phyloP scores from a whole-genome alignment of 2,113 vertebrate species.

The Callocephalon fimbriatum region DNA sequence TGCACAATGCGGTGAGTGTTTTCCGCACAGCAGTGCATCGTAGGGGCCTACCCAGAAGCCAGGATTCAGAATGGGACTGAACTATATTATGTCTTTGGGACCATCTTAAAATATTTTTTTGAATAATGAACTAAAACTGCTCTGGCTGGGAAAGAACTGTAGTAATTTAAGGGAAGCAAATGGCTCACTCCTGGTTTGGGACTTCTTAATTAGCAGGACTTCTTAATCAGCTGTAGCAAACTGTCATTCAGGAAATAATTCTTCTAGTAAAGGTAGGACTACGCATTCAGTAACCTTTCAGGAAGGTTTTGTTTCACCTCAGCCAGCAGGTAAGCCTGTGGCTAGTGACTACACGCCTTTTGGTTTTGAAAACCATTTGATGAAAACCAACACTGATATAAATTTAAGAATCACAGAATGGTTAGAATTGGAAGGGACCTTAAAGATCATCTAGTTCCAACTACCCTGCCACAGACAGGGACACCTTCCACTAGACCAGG shows the following conservation, averaged over 20 bases:
- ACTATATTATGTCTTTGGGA: not conserved
- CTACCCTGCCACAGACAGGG: not conserved
- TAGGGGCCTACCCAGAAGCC: not conserved
- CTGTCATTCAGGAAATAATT: not conserved
- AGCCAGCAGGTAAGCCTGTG: not conserved
- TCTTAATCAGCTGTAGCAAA: not conserved
- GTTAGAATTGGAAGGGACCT: not conserved
- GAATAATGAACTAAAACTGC: not conserved
- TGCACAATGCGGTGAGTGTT: not conserved
- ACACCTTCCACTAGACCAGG: not conserved
- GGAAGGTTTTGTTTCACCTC: not conserved
- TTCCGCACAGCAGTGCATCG: rapidly evolving
- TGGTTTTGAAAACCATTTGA: not conserved
- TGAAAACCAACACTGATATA: not conserved
- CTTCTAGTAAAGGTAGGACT: not conserved
- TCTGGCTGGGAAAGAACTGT: not conserved
- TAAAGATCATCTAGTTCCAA: not conserved
- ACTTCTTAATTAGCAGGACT: not conserved
- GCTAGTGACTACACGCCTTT: not conserved
- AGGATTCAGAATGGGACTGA: not conserved
- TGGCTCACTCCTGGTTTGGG: not conserved
- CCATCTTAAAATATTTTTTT: not conserved
- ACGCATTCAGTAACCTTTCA: not conserved
- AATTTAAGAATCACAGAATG: not conserved
- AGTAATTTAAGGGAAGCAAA: not conserved